Base-by-base conservation (phyloP, 2,888 invertebrate species). In the Drosophila crucigera region DNA sequence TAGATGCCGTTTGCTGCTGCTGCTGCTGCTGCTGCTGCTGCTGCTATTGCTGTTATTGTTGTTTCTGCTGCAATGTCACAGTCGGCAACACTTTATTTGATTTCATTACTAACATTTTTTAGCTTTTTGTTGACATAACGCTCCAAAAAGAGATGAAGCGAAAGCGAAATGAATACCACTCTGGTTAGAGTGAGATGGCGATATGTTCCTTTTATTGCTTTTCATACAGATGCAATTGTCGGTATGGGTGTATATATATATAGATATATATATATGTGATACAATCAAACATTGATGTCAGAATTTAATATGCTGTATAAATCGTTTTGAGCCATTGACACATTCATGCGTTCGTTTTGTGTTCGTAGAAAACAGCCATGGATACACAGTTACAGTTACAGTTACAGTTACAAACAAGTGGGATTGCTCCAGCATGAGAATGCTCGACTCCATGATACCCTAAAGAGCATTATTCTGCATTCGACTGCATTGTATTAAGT, bases 281-380 rank as follows among this genome's bases (percentile, higher is more conserved):
- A 73, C 87, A 82, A 90, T 87, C 87, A 91, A 88, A 91, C 87
- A 91, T 87, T 89, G 89, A 91, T 88, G 88, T 91, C 88, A 88
- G 84, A 91, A 88, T 88, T 88, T 89, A 88, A 88, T 89, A 88
- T 91, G 90, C 89, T 83, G 85, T 84, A 90, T 88, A 89, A 91
- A 88, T 91, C 88, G 88, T 89, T 90, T 86, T 84, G 87, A 90
- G 80, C 87, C 91, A 88, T 88, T 88, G 91, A 88, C 87, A 90
- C 91, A 88, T 90, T 89, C 91, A 83, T 90, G 90, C 90, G 68
- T 80, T 85, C 80, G 80, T 68, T 77, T 82, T 73, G 77, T 74
- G 66, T 74, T 78, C 81, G 72, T 69, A 76, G 72, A 70, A 79
- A 70, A 73, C 66, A 61, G 31, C 47, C 37, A 69, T 61, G 56